Percentiles rank a stretch among this genome's conserved stretches.
These are phyloP conservation scores for Rousettus madagascariensis DNA, from an alignment of 2,797 vertebrate genomes.

Conservation along the genomic window DNA sequence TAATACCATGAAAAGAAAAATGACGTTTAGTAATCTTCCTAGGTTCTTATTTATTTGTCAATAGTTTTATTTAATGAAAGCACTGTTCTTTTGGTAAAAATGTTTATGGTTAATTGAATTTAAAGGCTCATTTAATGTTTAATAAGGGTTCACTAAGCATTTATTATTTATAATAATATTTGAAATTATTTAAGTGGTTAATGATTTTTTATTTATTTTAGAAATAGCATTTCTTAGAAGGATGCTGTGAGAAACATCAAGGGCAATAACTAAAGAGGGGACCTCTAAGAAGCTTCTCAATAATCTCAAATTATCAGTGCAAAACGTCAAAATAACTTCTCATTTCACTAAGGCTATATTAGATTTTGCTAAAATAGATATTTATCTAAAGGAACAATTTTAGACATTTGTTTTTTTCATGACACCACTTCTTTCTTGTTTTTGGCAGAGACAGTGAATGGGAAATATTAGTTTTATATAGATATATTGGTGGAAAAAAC, in stretches of 20 bases:
- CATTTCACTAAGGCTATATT: background rate
- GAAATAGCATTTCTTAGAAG: background rate
- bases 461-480: background rate
- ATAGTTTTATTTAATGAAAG: background rate
- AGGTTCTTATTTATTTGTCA: background rate
- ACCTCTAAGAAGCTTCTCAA: background rate
- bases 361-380: background rate
- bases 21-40: background rate
- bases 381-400: background rate
- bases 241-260: background rate
- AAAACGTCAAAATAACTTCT: constrained; percentile 8
- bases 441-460: background rate
- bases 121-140: background rate
- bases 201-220: background rate
- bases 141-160: background rate
- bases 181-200: background rate
- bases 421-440: background rate
- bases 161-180: background rate
- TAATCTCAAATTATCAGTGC: background rate
- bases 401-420: background rate
- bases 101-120: background rate
- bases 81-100: background rate
- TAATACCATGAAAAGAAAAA: background rate
- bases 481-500: background rate
- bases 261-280: background rate